Percentiles rank a stretch among this genome's conserved stretches.
Conservation (phyloP, 2,888 invertebrate species). For the Horisme vitalbata region DNA sequence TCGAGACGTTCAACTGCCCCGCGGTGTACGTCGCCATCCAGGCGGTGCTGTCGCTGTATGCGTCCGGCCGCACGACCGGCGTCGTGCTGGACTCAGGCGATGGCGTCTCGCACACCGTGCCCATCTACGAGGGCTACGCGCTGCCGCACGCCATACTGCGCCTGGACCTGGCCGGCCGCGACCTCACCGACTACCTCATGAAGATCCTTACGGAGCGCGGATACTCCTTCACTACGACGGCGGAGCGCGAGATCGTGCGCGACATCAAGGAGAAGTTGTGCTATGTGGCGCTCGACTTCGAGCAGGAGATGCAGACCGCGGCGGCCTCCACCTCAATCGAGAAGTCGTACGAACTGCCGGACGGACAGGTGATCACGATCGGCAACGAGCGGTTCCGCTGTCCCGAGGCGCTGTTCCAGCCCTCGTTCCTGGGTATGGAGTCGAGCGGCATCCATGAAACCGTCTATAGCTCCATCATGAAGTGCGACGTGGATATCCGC, state of each 20-base stretch:
- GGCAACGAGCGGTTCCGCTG: constrained; percentile 94
- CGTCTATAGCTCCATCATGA: constrained; percentile 97
- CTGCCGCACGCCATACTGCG: constrained; percentile 94
- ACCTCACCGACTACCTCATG: constrained; percentile 97
- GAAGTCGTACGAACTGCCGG: constrained; percentile 96
- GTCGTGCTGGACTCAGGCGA: constrained; percentile 96
- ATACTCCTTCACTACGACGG: constrained; percentile 95
- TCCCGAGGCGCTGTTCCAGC: constrained; percentile 95
- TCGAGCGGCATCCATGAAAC: constrained; percentile 95
- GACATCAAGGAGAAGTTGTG: constrained; percentile 98
- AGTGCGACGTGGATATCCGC: constrained; percentile 96
- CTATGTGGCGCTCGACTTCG: constrained; percentile 96
- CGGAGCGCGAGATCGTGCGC: constrained; percentile 96
- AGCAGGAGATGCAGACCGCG: constrained; percentile 97
- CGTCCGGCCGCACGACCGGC: constrained; percentile 96
- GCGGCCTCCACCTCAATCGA: constrained; percentile 95
- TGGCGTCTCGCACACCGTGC: constrained; percentile 96
- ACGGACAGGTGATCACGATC: constrained; percentile 95
- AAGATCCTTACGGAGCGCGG: constrained; percentile 96
- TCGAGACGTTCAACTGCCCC: constrained; percentile 95
- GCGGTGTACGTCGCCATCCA: constrained; percentile 97
- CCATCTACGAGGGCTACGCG: constrained; percentile 95
- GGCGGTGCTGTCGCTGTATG: constrained; percentile 95
- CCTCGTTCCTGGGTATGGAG: constrained; percentile 95
- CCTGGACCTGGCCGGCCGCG: constrained; percentile 95